A percentile compares a stretch with the other conserved stretches of the same genome.
Conservation (phyloP, 2,113 vertebrate species). For the Calypte anna region DNA sequence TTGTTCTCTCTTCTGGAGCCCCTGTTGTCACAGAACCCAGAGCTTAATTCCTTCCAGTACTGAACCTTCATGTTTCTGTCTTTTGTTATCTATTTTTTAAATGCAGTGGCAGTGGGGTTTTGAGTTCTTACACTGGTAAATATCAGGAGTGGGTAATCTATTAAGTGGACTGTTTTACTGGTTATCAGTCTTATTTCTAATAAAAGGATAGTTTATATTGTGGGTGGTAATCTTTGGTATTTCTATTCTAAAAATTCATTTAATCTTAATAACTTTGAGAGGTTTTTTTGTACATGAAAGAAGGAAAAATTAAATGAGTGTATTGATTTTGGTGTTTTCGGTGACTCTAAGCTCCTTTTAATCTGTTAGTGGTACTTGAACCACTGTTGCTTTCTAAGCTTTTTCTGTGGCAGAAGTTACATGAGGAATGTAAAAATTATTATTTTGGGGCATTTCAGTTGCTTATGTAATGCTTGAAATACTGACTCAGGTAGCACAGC, state of each 20-base stretch:
- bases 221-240: not conserved
- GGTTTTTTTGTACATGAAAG: not conserved
- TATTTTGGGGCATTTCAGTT: not conserved
- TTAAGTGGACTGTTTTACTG: not conserved
- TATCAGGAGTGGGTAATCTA: not conserved
- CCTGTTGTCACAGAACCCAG: not conserved
- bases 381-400: not conserved
- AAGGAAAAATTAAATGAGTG: fast-evolving
- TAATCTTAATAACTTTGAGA: not conserved
- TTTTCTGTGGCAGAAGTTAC: not conserved
- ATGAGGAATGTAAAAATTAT: not conserved
- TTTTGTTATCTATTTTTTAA: not conserved
- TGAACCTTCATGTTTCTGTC: not conserved
- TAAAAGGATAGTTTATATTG: not conserved
- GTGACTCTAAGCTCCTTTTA: not conserved
- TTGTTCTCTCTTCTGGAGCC: not conserved
- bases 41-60: not conserved
- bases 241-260: not conserved
- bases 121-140: not conserved
- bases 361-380: not conserved
- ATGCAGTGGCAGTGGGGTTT: not conserved
- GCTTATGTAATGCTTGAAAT: not conserved
- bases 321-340: not conserved
- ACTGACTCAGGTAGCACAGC: not conserved
- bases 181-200: not conserved